Evolutionary conservation across 2,797 vertebrate genomes (phyloP).

Genomic region (Merluccius polli): DNA sequence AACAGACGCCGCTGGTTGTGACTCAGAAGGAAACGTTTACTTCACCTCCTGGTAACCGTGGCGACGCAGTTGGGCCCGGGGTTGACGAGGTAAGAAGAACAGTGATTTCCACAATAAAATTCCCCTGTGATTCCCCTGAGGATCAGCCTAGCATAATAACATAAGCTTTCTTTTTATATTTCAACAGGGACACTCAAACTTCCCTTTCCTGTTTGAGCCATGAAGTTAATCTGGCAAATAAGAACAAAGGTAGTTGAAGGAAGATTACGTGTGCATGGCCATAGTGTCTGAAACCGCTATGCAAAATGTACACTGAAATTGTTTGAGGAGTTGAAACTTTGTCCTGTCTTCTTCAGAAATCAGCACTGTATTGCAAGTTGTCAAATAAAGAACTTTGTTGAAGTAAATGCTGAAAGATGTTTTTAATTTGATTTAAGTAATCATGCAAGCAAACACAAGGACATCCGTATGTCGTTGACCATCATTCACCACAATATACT

Average conservation of each 20-base stretch:
- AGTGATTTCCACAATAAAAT: not conserved
- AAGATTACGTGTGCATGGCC: not conserved
- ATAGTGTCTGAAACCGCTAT: not conserved
- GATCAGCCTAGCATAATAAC: not conserved
- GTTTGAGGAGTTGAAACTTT: not conserved
- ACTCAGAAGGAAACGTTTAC: slow-evolving; percentile 54
- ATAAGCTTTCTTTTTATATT: slow-evolving; percentile 16
- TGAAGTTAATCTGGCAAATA: slow-evolving; percentile 40
- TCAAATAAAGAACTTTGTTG: slow-evolving; percentile 52
- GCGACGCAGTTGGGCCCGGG: slow-evolving; percentile 64
- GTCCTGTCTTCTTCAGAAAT: slow-evolving; percentile 20
- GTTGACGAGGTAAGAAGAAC: slow-evolving; percentile 60
- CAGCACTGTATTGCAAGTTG: slow-evolving; percentile 6
- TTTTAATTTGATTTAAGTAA: slow-evolving; percentile 33
- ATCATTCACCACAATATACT: not conserved
- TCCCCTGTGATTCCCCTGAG: not conserved
- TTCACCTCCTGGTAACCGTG: slow-evolving; percentile 63
- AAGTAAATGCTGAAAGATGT: slow-evolving; percentile 3
- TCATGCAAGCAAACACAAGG: not conserved
- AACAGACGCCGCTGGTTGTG: slow-evolving; percentile 54
- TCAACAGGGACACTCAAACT: slow-evolving; percentile 62
- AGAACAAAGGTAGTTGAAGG: slow-evolving; percentile 6
- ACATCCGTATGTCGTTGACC: not conserved
- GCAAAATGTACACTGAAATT: not conserved
- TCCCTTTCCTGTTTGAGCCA: slow-evolving; percentile 73